Conservation (phyloP, 1,140 invertebrate species). For the Bradynema listronoti region DNA sequence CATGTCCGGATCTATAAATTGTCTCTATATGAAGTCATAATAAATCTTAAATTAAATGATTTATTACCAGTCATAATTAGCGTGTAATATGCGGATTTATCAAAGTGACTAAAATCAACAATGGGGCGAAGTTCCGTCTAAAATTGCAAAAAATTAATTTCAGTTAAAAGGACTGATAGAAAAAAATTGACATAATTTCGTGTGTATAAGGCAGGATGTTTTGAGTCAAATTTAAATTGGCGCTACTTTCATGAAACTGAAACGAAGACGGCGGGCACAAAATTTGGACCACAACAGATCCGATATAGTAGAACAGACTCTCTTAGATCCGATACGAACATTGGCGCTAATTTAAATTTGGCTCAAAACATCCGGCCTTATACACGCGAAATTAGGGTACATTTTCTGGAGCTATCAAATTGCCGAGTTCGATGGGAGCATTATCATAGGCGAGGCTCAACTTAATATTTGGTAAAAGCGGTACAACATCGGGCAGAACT, state of each 20-base stretch:
- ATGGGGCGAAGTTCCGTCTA: conserved; percentile 11
- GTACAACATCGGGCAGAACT: conserved; percentile 20
- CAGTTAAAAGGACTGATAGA: no score
- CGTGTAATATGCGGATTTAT: conserved; percentile 20
- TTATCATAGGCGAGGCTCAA: conserved; percentile 13
- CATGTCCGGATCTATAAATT: conserved; percentile 17
- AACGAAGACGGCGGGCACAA: no score
- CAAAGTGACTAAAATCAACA: conserved; percentile 3
- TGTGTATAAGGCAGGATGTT: no score
- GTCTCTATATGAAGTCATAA: not conserved
- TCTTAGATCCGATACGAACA: no score
- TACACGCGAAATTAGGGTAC: no score
- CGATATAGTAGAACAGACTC: no score
- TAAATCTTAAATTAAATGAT: not conserved
- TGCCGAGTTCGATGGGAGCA: conserved; percentile 14
- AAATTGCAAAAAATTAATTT: not conserved
- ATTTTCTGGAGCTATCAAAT: conserved; percentile 18
- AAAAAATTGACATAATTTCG: no score
- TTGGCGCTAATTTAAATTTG: no score
- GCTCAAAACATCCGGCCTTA: no score
- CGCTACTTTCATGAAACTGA: no score
- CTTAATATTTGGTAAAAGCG: not conserved
- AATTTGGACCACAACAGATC: no score
- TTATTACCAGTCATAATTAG: conserved; percentile 24
- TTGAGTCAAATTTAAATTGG: no score